A percentile compares a stretch with the other conserved stretches of the same genome.
These are phyloP conservation scores for Morpho helenor DNA, from an alignment of 2,888 invertebrate species.

Conservation along the genomic window DNA sequence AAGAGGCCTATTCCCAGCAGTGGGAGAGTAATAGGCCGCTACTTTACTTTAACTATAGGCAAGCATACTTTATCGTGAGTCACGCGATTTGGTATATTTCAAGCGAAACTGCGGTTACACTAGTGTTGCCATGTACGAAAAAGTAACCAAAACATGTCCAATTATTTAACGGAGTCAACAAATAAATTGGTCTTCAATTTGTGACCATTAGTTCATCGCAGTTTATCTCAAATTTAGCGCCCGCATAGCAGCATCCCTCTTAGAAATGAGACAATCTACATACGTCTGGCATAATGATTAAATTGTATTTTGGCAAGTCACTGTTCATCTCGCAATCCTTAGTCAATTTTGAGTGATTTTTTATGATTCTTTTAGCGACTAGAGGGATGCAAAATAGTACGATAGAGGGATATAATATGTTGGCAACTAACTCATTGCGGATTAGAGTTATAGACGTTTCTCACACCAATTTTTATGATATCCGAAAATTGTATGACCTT, in stretches of 20 bases:
- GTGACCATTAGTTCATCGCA: conserved; percentile 58
- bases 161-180: conserved; percentile 36
- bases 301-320: conserved; percentile 26
- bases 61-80: no score
- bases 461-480: no score
- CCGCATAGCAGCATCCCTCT: conserved; percentile 69
- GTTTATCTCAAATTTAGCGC: conserved; percentile 49
- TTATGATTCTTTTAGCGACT: background rate
- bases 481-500: no score
- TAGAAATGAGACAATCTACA: conserved; percentile 62
- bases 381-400: no score
- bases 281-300: conserved; percentile 34
- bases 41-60: no score
- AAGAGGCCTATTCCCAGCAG: no score
- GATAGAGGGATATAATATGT: no score
- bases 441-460: no score
- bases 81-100: no score
- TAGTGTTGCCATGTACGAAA: background rate
- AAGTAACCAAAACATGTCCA: background rate
- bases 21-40: no score
- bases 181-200: conserved; percentile 71
- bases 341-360: background rate
- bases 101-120: background rate
- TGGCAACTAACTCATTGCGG: no score
- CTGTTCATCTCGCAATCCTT: conserved; percentile 9